phyloP scores from a whole-genome alignment of 2,888 invertebrate genomes.

The Chorisops tibialis region DNA sequence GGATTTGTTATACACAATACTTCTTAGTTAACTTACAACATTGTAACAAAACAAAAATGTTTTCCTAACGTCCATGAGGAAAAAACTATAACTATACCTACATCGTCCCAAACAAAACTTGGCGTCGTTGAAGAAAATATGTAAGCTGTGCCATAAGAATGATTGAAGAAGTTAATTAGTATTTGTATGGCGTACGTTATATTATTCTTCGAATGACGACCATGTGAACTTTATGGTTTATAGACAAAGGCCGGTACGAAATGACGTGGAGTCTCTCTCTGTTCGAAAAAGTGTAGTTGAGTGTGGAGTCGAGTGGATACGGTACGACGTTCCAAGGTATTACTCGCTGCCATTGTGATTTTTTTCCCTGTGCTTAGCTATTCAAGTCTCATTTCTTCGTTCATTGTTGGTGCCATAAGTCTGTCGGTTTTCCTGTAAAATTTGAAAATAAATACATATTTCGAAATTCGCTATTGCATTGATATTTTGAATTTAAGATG shows the following conservation, averaged over 20 bases:
- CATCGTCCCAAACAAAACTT: neutral
- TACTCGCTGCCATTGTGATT: neutral
- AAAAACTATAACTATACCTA: no score
- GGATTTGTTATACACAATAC: no score
- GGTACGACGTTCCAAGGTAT: slow-evolving; percentile 11
- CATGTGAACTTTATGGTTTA: slow-evolving; percentile 24
- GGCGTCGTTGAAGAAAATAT: neutral
- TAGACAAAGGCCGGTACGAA: slow-evolving; percentile 15
- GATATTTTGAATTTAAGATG: no score
- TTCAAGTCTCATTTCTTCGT: slow-evolving; percentile 12
- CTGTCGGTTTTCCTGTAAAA: slow-evolving; percentile 17
- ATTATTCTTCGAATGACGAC: slow-evolving; percentile 18
- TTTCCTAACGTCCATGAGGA: slow-evolving; percentile 1
- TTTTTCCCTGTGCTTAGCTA: slow-evolving; percentile 9
- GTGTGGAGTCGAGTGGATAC: no score
- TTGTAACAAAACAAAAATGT: no score
- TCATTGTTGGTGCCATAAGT: slow-evolving; percentile 15
- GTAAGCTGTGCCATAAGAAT: neutral
- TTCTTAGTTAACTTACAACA: no score
- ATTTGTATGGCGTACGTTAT: slow-evolving; percentile 16
- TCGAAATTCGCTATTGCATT: neutral
- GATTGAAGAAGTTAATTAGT: slow-evolving; percentile 1
- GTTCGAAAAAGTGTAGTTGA: neutral
- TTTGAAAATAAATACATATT: neutral
- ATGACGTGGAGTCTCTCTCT: neutral